phyloP scores from a whole-genome alignment of 2,113 vertebrate genomes.

The Etheostoma spectabile region DNA sequence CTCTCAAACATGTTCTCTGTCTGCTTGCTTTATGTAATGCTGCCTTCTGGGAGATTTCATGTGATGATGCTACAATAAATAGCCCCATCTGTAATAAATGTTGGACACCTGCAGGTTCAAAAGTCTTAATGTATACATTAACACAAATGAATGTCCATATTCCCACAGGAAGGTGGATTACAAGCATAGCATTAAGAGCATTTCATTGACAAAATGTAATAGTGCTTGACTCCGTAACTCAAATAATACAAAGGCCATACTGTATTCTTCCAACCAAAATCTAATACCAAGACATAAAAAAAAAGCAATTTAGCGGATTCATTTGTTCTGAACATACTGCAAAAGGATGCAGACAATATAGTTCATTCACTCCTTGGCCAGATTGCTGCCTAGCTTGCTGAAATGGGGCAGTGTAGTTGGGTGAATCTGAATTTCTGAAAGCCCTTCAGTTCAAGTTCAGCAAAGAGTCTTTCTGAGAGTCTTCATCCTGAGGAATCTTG shows the following conservation, averaged over 20 bases:
- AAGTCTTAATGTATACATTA: not conserved
- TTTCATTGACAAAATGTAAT: conserved; percentile 20
- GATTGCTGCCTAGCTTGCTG: conserved; percentile 1
- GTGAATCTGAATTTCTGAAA: conserved; percentile 56
- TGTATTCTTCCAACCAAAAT: conserved; percentile 32
- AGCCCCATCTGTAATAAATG: not conserved
- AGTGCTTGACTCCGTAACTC: conserved; percentile 28
- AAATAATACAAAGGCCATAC: conserved; percentile 38
- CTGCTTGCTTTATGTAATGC: conserved; percentile 17
- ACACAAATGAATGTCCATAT: not conserved
- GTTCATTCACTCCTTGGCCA: conserved; percentile 44
- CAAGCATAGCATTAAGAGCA: not conserved
- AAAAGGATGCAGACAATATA: conserved; percentile 40
- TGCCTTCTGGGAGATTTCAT: conserved; percentile 26
- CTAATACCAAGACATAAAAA: conserved; percentile 20
- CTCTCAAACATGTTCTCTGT: conserved; percentile 1
- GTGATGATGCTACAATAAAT: not conserved
- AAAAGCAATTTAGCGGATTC: conserved; percentile 45
- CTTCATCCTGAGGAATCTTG: conserved; percentile 50
- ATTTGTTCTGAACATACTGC: conserved; percentile 28
- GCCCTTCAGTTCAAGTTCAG: conserved; percentile 32
- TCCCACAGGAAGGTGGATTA: not conserved
- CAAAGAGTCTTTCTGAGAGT: conserved; percentile 29
- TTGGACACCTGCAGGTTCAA: conserved; percentile 4
- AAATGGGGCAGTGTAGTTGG: conserved; percentile 45